These are phyloP conservation scores for Chrysolina oricalcia DNA, from an alignment of 2,888 invertebrate species.

Conservation along the genomic window DNA sequence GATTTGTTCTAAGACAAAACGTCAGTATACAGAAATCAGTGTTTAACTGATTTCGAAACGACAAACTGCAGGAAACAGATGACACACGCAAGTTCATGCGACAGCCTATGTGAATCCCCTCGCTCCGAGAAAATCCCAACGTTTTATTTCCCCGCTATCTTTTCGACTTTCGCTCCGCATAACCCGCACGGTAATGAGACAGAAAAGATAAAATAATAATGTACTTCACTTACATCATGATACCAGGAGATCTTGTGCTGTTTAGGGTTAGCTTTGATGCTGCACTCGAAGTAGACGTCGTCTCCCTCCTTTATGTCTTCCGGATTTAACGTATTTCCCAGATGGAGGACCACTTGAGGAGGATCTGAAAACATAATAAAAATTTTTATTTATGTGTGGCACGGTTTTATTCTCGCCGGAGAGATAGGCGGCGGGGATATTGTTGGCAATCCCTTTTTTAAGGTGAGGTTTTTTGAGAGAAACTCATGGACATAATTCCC, in stretches of 20 bases:
- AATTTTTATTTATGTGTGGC: slow-evolving; percentile 16
- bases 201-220: slow-evolving; percentile 28
- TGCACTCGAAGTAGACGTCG: slow-evolving; percentile 87
- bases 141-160: slow-evolving; percentile 13
- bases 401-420: neutral
- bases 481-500: neutral
- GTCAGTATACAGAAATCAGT: no score
- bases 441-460: neutral
- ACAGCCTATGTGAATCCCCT: neutral
- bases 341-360: slow-evolving; percentile 81
- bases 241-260: slow-evolving; percentile 85
- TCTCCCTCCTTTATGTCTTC: slow-evolving; percentile 87
- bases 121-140: slow-evolving; percentile 1
- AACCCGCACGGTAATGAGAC: slow-evolving; percentile 33
- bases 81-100: neutral
- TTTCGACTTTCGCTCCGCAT: slow-evolving; percentile 15
- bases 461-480: neutral
- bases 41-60: no score
- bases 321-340: slow-evolving; percentile 84
- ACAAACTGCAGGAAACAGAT: neutral
- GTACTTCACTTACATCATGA: slow-evolving; percentile 79
- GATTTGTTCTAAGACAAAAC: no score
- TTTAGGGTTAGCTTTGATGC: slow-evolving; percentile 84
- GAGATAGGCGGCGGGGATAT: neutral
- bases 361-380: slow-evolving; percentile 75